Evolutionary conservation across 1,140 invertebrate genomes (phyloP).

Genomic region (Philopotamus ludificatus): DNA sequence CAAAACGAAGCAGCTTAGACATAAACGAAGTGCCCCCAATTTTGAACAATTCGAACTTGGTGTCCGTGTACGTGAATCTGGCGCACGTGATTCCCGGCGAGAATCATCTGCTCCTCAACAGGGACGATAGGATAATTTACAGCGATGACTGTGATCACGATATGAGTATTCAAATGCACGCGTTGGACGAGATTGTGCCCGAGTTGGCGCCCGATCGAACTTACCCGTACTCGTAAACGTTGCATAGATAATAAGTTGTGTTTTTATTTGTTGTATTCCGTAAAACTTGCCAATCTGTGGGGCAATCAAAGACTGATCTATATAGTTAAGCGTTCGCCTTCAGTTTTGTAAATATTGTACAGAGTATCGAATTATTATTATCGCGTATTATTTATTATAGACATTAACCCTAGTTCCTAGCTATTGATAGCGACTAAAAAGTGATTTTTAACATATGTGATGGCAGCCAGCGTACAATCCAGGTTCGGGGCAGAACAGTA

Average conservation of each 20-base stretch:
- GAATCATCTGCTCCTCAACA: slow-evolving; percentile 14
- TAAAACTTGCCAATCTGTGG: slow-evolving; percentile 26
- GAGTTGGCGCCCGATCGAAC: slow-evolving; percentile 19
- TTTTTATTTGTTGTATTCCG: slow-evolving; percentile 12
- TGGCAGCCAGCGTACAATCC: slow-evolving; percentile 28
- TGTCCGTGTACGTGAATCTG: slow-evolving; percentile 10
- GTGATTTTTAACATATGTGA: slow-evolving; percentile 6
- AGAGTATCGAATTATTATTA: slow-evolving; percentile 4
- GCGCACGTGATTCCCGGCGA: slow-evolving; percentile 11
- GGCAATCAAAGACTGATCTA: slow-evolving; percentile 34
- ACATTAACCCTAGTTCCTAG: slow-evolving; percentile 21
- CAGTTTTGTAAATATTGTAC: slow-evolving; percentile 30
- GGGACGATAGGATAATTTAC: slow-evolving; percentile 11
- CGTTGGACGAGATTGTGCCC: not conserved
- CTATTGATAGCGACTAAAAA: not conserved
- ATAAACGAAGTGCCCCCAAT: slow-evolving; percentile 50
- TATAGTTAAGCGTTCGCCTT: slow-evolving; percentile 23
- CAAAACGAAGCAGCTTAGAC: slow-evolving; percentile 61
- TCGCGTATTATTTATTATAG: slow-evolving; percentile 3
- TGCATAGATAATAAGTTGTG: slow-evolving; percentile 17
- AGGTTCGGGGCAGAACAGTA: slow-evolving; percentile 41
- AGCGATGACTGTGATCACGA: slow-evolving; percentile 11
- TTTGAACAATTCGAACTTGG: slow-evolving; percentile 1
- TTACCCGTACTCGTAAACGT: slow-evolving; percentile 30
- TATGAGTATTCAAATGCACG: slow-evolving; percentile 4